A percentile compares a stretch with the other conserved stretches of the same genome.
phyloP scores from a whole-genome alignment of 2,888 invertebrate genomes.

The Pimpla rufipes region DNA sequence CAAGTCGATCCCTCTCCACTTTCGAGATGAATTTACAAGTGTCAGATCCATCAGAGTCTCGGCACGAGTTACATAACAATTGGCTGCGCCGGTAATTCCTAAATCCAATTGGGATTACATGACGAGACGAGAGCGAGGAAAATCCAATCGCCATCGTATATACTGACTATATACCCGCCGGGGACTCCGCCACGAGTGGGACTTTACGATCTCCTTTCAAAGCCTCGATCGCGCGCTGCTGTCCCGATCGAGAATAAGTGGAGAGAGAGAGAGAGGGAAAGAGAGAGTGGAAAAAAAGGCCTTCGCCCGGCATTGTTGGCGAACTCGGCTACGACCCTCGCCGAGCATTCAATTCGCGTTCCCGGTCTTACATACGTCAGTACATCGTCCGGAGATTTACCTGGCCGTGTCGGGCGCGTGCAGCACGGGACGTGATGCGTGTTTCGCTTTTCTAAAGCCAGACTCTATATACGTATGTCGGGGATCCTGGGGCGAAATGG shows the following conservation, averaged over 20 bases:
- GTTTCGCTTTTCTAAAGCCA: conserved; percentile 4
- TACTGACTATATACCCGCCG: background rate
- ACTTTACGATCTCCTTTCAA: conserved; percentile 27
- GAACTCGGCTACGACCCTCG: conserved; percentile 17
- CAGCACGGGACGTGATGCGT: conserved; percentile 10
- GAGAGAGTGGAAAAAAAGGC: background rate
- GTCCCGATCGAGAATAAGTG: background rate
- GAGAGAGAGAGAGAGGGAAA: background rate
- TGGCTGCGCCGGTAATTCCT: conserved; percentile 24
- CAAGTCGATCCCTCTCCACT: background rate
- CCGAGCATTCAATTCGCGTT: conserved; percentile 36
- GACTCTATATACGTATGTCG: too few species aligned
- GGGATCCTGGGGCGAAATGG: too few species aligned
- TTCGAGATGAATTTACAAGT: conserved; percentile 26
- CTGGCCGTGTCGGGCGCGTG: conserved; percentile 42
- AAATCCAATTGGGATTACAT: conserved; percentile 50
- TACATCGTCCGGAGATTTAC: conserved; percentile 30
- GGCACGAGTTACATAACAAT: conserved; percentile 11
- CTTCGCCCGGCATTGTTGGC: conserved; percentile 14
- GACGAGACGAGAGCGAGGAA: conserved; percentile 32
- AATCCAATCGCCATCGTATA: conserved; percentile 41
- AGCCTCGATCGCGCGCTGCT: conserved; percentile 1
- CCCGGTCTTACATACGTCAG: background rate
- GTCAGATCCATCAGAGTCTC: conserved; percentile 7
- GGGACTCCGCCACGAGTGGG: conserved; percentile 9